Conservation (phyloP, 2,888 invertebrate genomes). For the Drosophila imparisetae region DNA sequence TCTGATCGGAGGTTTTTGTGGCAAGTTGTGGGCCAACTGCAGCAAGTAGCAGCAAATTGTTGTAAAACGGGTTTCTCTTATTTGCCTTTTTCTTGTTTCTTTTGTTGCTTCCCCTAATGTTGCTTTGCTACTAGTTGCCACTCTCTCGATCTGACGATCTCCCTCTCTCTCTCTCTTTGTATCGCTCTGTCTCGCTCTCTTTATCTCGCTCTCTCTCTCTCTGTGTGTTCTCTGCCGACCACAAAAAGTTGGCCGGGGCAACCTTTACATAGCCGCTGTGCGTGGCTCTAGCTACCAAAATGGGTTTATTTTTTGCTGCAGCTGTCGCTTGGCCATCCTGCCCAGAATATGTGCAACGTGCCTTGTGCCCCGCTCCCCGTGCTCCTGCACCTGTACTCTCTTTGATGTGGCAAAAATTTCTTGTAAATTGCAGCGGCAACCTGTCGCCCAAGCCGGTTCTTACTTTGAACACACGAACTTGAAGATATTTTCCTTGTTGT, state of each 20-base stretch:
- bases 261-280: slow-evolving; percentile 45
- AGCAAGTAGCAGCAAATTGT: slow-evolving; percentile 70
- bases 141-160: slow-evolving; percentile 12
- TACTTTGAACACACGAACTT: slow-evolving; percentile 25
- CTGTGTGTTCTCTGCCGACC: slow-evolving; percentile 31
- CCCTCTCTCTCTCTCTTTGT: slow-evolving; percentile 3
- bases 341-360: slow-evolving; percentile 28
- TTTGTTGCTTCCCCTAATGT: slow-evolving; percentile 54
- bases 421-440: slow-evolving; percentile 56
- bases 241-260: slow-evolving; percentile 49
- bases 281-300: slow-evolving; percentile 50
- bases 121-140: slow-evolving; percentile 54
- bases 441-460: slow-evolving; percentile 61
- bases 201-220: slow-evolving; percentile 7
- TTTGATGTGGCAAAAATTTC: slow-evolving; percentile 52
- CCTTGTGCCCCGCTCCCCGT: not conserved
- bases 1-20: slow-evolving; percentile 32
- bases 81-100: slow-evolving; percentile 58
- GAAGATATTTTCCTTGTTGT: slow-evolving; percentile 9
- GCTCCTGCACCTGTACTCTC: slow-evolving; percentile 6
- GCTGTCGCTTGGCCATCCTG: slow-evolving; percentile 54
- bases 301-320: slow-evolving; percentile 50
- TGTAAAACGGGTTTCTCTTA: slow-evolving; percentile 74
- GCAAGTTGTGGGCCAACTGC: slow-evolving; percentile 53
- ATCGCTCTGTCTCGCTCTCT: slow-evolving; percentile 15